Evolutionary conservation across 1,140 invertebrate genomes (phyloP), one percentile per base, ranked within the genome.

Genomic region (Brachionus calyciflorus): DNA sequence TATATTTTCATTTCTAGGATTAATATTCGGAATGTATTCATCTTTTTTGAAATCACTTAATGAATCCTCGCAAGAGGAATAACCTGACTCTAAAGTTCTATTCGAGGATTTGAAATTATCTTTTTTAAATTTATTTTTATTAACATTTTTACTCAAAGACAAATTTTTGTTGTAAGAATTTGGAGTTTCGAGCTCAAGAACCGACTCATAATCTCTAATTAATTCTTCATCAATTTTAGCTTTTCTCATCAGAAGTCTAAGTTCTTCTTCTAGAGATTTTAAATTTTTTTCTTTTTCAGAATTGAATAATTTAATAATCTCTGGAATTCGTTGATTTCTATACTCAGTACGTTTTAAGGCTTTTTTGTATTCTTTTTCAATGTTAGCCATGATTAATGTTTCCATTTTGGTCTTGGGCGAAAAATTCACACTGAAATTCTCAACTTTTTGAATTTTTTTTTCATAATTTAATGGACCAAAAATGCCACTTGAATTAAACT

Each of bases 21-120:
- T 63, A 19, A 63, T 37, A 10, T 24, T 26, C 4, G 40, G 14
- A 0, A 2, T 24, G 10, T 46, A 44, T 41, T 65, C 19, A 24
- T 41, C 24, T 44, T 14, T 4, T n/a, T 65, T 65, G 19, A 65
- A 14, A 0, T 65, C 60, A 24, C 14, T 44, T 3, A 65, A 21
- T 12, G 60, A 65, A 46, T 65, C 60, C 44, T 65, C 60, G 9
- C 41, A 28, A 26, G 60, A 65, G 5, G 60, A 65, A 26, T 65
- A 65, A 26, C 60, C 60, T 1, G 60, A 65, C 17, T 65, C 60
- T 12, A 65, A 41, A 41, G 60, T 41, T 26, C 44, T 65, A 24
- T 65, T 65, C 19, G 40, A 65, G 2, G 60, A 65, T 44, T 44
- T 65, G 30, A 24, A 65, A 0, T n/a, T 40, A 17, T 65, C 60